phyloP scores from a whole-genome alignment of 2,888 invertebrate genomes.

The Mythimna albipuncta region DNA sequence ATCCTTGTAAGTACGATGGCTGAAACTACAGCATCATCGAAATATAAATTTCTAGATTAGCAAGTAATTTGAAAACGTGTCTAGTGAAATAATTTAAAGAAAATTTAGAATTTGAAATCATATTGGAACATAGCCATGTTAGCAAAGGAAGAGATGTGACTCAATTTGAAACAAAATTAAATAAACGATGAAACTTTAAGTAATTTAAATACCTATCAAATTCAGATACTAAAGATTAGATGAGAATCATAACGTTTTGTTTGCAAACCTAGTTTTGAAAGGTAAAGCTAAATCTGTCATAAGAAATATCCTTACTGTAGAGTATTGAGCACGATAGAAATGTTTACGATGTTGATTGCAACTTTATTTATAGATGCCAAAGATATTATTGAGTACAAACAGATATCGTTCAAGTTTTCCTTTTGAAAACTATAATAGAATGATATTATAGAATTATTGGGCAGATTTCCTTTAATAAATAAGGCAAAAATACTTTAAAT shows the following conservation, averaged over 20 bases:
- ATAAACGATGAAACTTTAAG: not conserved
- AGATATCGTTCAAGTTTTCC: constrained; percentile 6
- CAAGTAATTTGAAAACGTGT: not conserved
- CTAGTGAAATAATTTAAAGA: not conserved
- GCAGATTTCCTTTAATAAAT: not conserved
- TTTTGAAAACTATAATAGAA: constrained; percentile 15
- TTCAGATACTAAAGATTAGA: not conserved
- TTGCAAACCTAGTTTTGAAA: constrained; percentile 22
- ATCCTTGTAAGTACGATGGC: not conserved
- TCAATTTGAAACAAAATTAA: not conserved
- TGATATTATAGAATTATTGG: not conserved
- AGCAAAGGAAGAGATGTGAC: not conserved
- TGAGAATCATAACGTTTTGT: constrained; percentile 12
- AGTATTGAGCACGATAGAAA: constrained; percentile 30
- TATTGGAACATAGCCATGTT: not conserved
- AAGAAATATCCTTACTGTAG: constrained; percentile 20
- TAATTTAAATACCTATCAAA: not conserved
- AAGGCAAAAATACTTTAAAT: not conserved
- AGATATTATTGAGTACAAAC: constrained; percentile 25
- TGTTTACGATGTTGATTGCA: constrained; percentile 45
- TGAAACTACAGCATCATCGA: not conserved
- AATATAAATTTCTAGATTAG: not conserved
- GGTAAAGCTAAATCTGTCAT: constrained; percentile 38
- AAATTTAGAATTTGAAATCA: not conserved
- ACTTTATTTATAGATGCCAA: constrained; percentile 39